Conservation (phyloP, 2,888 invertebrate species). For the Drosophila paramelanica region DNA sequence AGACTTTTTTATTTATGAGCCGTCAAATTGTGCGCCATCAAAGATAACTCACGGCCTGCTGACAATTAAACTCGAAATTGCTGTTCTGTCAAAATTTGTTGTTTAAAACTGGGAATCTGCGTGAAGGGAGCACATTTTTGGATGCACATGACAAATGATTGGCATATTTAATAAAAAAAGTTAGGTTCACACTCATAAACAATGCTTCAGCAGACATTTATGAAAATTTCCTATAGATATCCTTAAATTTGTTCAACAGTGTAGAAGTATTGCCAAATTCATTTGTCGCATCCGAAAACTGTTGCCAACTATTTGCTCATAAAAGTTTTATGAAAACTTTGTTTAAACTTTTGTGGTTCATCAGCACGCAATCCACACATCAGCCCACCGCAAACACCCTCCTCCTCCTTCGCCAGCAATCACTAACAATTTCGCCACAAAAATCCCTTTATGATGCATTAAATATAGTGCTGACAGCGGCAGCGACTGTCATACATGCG, state of each 20-base stretch:
- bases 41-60: slow-evolving; percentile 39
- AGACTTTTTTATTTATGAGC: slow-evolving; percentile 67
- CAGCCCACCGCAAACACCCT: background rate
- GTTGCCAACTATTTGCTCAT: slow-evolving; percentile 36
- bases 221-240: no score
- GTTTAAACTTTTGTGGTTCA: slow-evolving; percentile 39
- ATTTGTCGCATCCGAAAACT: slow-evolving; percentile 32
- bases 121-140: background rate
- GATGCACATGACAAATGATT: background rate
- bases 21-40: slow-evolving; percentile 63
- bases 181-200: no score
- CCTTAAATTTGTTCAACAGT: background rate
- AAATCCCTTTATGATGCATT: slow-evolving; percentile 60
- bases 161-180: background rate
- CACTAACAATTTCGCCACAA: background rate
- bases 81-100: slow-evolving; percentile 28
- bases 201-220: no score
- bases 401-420: background rate
- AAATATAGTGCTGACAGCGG: slow-evolving; percentile 41
- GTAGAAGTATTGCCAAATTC: slow-evolving; percentile 23
- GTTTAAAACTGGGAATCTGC: background rate
- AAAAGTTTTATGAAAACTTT: slow-evolving; percentile 51
- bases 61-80: slow-evolving; percentile 63
- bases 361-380: slow-evolving; percentile 1
- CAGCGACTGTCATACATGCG: slow-evolving; percentile 25